These are phyloP conservation scores for Micronycteris hirsuta DNA, from an alignment of 2,113 vertebrate genomes.

Conservation along the genomic window DNA sequence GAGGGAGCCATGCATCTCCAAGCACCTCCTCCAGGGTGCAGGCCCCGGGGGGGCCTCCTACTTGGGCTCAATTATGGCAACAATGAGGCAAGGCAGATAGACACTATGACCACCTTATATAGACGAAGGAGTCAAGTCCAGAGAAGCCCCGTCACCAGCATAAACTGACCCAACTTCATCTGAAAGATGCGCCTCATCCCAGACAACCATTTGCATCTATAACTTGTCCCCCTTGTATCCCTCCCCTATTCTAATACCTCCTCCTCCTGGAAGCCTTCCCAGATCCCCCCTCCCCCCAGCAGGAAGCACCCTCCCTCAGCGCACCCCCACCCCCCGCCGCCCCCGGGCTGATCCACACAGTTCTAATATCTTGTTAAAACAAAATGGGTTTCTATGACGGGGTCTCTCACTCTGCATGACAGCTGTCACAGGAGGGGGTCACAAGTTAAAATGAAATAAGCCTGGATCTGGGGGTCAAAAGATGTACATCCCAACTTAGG, in stretches of 20 bases:
- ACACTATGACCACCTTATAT: background rate
- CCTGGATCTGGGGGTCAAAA: background rate
- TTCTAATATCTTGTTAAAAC: background rate
- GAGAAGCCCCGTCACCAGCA: background rate
- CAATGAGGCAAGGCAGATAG: background rate
- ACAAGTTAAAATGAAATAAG: background rate
- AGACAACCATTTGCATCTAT: background rate
- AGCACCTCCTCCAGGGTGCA: background rate
- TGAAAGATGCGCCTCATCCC: background rate
- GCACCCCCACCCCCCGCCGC: background rate
- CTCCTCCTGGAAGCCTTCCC: constrained; percentile 9
- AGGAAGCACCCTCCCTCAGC: background rate
- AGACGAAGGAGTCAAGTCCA: background rate
- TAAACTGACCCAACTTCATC: background rate
- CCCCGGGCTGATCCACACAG: background rate
- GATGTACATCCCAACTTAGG: background rate
- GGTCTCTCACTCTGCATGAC: background rate
- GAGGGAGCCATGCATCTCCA: background rate
- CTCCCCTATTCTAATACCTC: background rate
- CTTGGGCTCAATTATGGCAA: background rate
- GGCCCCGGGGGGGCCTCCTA: background rate
- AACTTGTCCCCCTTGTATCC: background rate
- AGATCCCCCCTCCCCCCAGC: background rate
- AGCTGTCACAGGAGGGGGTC: background rate
- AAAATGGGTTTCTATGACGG: background rate